Conservation (phyloP, 2,888 invertebrate genomes). For the Lasioglossum morio region DNA sequence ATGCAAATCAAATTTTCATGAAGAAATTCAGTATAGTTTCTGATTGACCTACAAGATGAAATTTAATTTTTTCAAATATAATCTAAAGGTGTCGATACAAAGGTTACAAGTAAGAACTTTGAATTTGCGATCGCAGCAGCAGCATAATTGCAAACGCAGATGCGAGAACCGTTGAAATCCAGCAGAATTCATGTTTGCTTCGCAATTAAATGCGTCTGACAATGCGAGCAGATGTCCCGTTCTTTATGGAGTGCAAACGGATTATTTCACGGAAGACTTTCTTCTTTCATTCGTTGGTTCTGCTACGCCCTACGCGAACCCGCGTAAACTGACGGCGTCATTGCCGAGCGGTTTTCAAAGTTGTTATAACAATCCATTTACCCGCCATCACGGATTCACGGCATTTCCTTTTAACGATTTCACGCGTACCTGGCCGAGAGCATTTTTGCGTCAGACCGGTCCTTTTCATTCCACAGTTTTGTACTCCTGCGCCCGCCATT, state of each 20-base stretch:
- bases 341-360: conserved; percentile 65
- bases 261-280: conserved; percentile 23
- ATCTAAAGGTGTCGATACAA: background rate
- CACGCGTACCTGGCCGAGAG: conserved; percentile 15
- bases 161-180: background rate
- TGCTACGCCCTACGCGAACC: conserved; percentile 10
- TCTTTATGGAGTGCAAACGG: conserved; percentile 10
- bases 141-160: background rate
- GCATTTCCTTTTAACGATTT: conserved; percentile 38
- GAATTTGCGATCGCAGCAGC: background rate
- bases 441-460: conserved; percentile 8
- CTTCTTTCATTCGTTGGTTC: conserved; percentile 18
- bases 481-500: background rate
- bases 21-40: background rate
- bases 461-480: conserved; percentile 17
- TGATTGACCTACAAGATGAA: background rate
- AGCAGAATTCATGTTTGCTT: background rate
- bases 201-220: conserved; percentile 38
- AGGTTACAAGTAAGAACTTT: background rate
- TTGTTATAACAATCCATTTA: conserved; percentile 78
- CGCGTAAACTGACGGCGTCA: background rate
- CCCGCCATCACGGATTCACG: conserved; percentile 29
- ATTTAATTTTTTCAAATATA: background rate
- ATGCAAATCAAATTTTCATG: background rate
- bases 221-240: background rate